Percentiles rank a stretch among this genome's conserved stretches.
Evolutionary conservation across 2,113 vertebrate species (phyloP).

Genomic region (Petaurus breviceps): DNA sequence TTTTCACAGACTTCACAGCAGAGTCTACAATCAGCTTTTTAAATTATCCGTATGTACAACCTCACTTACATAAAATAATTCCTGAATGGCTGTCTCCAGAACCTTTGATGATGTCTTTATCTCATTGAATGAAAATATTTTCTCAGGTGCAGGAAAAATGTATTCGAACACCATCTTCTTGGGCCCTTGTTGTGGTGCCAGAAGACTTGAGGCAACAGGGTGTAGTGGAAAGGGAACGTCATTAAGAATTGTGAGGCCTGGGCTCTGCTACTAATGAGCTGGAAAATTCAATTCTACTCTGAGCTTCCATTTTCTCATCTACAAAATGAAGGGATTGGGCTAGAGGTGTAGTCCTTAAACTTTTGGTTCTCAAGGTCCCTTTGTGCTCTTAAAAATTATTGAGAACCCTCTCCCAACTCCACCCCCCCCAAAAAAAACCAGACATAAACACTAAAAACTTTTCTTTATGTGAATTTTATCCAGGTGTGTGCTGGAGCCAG

Average conservation of each 20-base stretch:
- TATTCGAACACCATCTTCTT: not conserved
- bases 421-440: too few relatives aligned
- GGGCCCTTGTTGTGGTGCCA: not conserved
- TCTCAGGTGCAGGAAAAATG: not conserved
- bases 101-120: not conserved
- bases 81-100: not conserved
- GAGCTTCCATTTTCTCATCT: not conserved
- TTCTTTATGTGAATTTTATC: not conserved
- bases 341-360: not conserved
- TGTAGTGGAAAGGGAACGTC: not conserved
- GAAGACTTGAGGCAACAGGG: not conserved
- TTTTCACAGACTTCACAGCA: not conserved
- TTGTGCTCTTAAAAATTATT: not conserved
- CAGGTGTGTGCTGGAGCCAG: not conserved
- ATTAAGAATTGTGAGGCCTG: not conserved
- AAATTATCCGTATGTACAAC: not conserved
- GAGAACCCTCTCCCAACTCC: not conserved
- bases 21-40: not conserved
- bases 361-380: not conserved
- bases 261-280: not conserved
- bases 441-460: not conserved
- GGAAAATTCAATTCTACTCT: not conserved
- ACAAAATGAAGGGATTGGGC: not conserved
- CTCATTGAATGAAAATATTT: not conserved
- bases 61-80: not conserved